A percentile compares a stretch with the other conserved stretches of the same genome.
Evolutionary conservation across 2,888 invertebrate genomes (phyloP).

Genomic region (Tethea ocularis): DNA sequence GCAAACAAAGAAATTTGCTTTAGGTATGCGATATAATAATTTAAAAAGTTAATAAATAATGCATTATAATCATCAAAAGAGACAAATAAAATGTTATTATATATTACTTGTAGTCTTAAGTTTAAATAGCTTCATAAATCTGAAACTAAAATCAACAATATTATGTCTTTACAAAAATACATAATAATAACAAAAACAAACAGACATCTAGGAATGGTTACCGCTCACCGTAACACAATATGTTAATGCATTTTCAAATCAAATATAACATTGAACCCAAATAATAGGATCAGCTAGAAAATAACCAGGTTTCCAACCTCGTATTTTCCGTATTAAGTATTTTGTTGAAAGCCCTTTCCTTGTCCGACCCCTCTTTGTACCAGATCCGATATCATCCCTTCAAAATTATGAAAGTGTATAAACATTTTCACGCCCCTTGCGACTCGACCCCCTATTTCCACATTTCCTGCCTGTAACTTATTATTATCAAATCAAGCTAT

Average conservation of each 20-base stretch:
- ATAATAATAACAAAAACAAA: constrained; percentile 16
- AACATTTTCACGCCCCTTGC: constrained; percentile 77
- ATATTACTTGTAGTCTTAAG: no score
- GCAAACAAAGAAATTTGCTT: no score
- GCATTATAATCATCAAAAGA: no score
- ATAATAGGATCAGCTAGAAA: constrained; percentile 54
- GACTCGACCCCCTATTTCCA: constrained; percentile 42
- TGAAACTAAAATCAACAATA: no score
- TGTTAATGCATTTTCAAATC: constrained; percentile 56
- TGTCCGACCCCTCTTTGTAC: constrained; percentile 63
- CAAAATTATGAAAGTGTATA: constrained; percentile 83
- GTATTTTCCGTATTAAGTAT: constrained; percentile 78
- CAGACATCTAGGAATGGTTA: constrained; percentile 17
- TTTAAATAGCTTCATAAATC: no score
- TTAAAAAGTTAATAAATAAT: no score
- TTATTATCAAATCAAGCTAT: constrained; percentile 83
- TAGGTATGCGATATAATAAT: no score
- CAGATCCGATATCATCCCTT: constrained; percentile 77
- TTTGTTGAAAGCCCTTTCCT: constrained; percentile 74
- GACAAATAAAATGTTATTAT: no score
- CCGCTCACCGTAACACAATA: constrained; percentile 32
- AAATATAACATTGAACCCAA: constrained; percentile 44
- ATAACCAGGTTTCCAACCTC: constrained; percentile 72
- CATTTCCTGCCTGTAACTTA: constrained; percentile 73
- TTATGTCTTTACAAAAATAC: no score